Conservation (phyloP, 1,140 invertebrate species). For the Drosophila elegans region DNA sequence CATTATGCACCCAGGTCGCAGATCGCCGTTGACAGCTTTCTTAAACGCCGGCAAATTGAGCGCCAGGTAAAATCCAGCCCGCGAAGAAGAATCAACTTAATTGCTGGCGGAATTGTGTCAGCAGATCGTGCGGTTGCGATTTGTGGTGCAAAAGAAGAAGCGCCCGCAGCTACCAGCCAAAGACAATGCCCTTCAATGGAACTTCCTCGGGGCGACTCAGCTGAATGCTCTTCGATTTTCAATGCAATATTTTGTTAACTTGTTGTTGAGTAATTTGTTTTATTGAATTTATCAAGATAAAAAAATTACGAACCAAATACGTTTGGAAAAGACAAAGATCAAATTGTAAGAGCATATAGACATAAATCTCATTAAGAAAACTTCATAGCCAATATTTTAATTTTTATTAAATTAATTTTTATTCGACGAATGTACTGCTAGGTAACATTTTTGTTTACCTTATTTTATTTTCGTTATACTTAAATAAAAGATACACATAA, state of each 20-base stretch:
- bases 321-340: too few species aligned
- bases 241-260: constrained; percentile 34
- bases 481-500: too few species aligned
- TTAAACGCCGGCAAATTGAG: constrained; percentile 64
- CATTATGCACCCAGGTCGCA: constrained; percentile 61
- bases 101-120: constrained; percentile 80
- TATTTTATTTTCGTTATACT: too few species aligned
- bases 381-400: too few species aligned
- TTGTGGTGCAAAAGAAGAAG: constrained; percentile 19
- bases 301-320: neutral
- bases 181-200: constrained; percentile 54
- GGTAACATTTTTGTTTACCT: too few species aligned
- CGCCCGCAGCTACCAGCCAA: constrained; percentile 13
- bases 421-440: too few species aligned
- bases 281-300: neutral
- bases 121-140: constrained; percentile 68
- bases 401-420: too few species aligned
- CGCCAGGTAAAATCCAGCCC: constrained; percentile 10
- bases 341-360: too few species aligned
- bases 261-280: constrained; percentile 63
- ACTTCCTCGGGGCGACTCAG: neutral
- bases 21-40: constrained; percentile 69
- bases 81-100: constrained; percentile 66
- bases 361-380: too few species aligned
- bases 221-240: neutral